Base-by-base conservation (phyloP, 2,888 invertebrate species). In the Pristionchus maxplancki region DNA sequence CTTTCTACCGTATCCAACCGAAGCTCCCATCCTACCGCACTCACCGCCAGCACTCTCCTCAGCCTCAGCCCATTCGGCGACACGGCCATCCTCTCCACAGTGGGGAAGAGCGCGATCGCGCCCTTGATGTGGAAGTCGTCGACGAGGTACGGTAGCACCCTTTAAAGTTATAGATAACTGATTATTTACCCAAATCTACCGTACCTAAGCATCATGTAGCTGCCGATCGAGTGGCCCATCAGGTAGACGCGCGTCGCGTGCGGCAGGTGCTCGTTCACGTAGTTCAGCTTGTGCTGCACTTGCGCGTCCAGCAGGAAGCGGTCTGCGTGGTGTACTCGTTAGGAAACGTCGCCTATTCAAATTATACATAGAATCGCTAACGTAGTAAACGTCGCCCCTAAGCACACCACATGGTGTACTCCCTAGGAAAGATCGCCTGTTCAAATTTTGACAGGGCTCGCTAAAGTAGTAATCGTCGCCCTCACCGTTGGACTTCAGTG, bases 201-300 rank as follows among this genome's bases (percentile, higher is more conserved):
- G n/a, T 40, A 90, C 90, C 84, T 89, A 4, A 92, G 89, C 91
- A 91, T 91, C 91, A 93, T 93, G 87, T 92, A 93, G 4, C 91
- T 90, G 1, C 93, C 93, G 89, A 93, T 93, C 85, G 93, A 93
- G 87, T 93, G 93, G 0, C 93, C 93, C 37, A 93, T 88, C 28
- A 93, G 81, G 58, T 91, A 90, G 28, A 93, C 88, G 40, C 89
- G 71, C 13, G 90, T 89, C 20, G 90, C 91, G 87, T 89, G 89
- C 64, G 92, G 91, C 50, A 93, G 83, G 82, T 91, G 89, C 64
- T 93, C 91, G n/a, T 89, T 86, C 20, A 92, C 90, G 87, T 93
- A 93, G 28, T 93, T 90, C 44, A 92, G 87, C 85, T 92, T 92
- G 89, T 93, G 93, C 20, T 90, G 89, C 9, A 93, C 91, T 89